These are phyloP conservation scores for Callaeas wilsoni DNA, from an alignment of 2,113 vertebrate genomes.

Conservation along the genomic window DNA sequence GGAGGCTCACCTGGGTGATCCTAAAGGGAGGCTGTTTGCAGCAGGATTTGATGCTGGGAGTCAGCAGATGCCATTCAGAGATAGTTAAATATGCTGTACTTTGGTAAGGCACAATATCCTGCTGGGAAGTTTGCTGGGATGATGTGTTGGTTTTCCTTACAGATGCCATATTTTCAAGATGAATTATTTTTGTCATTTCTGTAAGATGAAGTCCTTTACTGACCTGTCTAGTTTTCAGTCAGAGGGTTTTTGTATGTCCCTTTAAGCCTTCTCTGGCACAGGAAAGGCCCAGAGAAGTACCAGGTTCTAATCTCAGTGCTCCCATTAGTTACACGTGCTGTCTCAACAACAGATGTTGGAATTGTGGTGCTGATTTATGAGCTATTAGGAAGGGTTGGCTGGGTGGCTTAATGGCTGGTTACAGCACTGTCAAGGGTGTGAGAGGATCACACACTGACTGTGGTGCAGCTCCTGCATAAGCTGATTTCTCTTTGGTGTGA, in stretches of 20 bases:
- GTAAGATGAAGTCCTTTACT: background rate
- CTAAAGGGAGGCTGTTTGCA: background rate
- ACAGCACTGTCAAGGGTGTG: background rate
- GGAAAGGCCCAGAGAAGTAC: background rate
- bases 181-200: background rate
- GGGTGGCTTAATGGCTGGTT: background rate
- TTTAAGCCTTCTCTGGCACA: background rate
- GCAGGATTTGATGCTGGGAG: background rate
- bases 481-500: background rate
- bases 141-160: background rate
- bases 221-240: background rate
- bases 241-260: background rate
- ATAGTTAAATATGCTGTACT: background rate
- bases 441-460: background rate
- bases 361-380: background rate
- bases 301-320: background rate
- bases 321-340: background rate
- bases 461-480: background rate
- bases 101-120: background rate
- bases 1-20: background rate
- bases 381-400: background rate
- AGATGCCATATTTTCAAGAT: background rate
- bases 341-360: background rate
- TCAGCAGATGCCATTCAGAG: background rate
- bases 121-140: background rate